phyloP scores from a whole-genome alignment of 2,888 invertebrate species.

The Elaeidobius kamerunicus region DNA sequence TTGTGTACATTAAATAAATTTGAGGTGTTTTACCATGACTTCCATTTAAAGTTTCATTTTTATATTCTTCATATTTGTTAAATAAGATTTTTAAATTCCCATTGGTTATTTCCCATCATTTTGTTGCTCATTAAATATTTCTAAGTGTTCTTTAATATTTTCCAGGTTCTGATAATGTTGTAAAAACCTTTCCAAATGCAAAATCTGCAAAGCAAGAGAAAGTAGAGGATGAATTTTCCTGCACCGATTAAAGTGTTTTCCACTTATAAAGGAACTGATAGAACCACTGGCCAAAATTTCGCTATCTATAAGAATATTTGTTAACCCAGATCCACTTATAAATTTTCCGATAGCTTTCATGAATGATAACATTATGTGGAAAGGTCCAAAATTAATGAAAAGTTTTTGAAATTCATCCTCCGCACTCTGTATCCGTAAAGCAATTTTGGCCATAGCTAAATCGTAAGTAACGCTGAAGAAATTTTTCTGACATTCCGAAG shows the following conservation, averaged over 20 bases:
- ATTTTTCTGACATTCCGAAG: slow-evolving; percentile 14
- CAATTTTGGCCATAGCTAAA: slow-evolving; percentile 27
- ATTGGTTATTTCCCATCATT: slow-evolving; percentile 24
- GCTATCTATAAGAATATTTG: slow-evolving; percentile 34
- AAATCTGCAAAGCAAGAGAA: slow-evolving; percentile 34
- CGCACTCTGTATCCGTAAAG: not conserved
- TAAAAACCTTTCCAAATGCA: slow-evolving; percentile 36
- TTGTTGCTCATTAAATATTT: slow-evolving; percentile 21
- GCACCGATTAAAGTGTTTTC: slow-evolving; percentile 35
- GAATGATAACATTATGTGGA: slow-evolving; percentile 38
- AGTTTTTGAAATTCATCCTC: slow-evolving; percentile 25
- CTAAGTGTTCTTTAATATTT: not conserved
- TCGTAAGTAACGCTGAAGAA: slow-evolving; percentile 26
- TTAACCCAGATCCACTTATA: slow-evolving; percentile 33
- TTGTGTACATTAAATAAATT: slow-evolving; percentile 26
- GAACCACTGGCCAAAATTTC: slow-evolving; percentile 37
- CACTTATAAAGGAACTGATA: slow-evolving; percentile 32
- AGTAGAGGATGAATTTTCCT: slow-evolving; percentile 32
- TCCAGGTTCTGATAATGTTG: slow-evolving; percentile 11
- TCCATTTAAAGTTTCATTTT: slow-evolving; percentile 28
- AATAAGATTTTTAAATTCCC: slow-evolving; percentile 17
- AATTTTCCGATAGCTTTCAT: slow-evolving; percentile 39
- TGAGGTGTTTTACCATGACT: slow-evolving; percentile 37
- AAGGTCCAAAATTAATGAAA: slow-evolving; percentile 38
- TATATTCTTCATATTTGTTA: slow-evolving; percentile 22